Base-by-base conservation (phyloP, 2,888 invertebrate species). In the Unio delphinus region DNA sequence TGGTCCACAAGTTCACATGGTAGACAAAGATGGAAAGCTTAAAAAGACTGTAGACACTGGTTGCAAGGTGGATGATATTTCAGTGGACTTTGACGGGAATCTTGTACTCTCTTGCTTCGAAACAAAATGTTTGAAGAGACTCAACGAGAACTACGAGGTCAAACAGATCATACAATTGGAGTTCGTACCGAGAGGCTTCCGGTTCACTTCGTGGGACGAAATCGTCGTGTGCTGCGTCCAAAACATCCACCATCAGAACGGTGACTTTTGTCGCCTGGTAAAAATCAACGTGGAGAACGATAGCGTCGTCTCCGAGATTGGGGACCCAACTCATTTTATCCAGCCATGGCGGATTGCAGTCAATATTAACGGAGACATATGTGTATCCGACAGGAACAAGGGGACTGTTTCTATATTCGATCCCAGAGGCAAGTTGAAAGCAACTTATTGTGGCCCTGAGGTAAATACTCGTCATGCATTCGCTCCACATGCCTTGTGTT, bases 311-410 rank as follows among this genome's bases (percentile, higher is more conserved):
- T 23, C 63, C 4, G 63, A 54, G 5, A 6, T 63, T n/a, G 54
- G 54, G 18, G 45, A 55, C 23, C 26, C 54, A 6, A 55, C 45
- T 15, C 26, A 63, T n/a, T 55, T 63, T 5, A 7, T 63, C 11
- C 63, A 63, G 18, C 65, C 59, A 45, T 70, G 77, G 59, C 72
- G 72, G 54, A 67, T 77, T 23, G 72, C 76, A 15, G 73, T 79
- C 18, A 77, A 75, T 64, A 67, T 74, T 68, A 75, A 72, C 58
- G 77, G 72, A 17, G 76, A 79, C 55, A 73, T 79, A n/a, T 75
- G 75, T 60, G 70, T 77, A 20, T 70, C 74, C 17, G 77, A 79
- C 59, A 67, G 70, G n/a, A 64, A 61, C 11, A 69, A 66, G n/a
- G 64, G 63, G 65, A 64, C 67, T 23, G 70, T 79, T 8, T 55